Evolutionary conservation across 2,797 vertebrate species (phyloP).

Genomic region (Enteromius radiatus): DNA sequence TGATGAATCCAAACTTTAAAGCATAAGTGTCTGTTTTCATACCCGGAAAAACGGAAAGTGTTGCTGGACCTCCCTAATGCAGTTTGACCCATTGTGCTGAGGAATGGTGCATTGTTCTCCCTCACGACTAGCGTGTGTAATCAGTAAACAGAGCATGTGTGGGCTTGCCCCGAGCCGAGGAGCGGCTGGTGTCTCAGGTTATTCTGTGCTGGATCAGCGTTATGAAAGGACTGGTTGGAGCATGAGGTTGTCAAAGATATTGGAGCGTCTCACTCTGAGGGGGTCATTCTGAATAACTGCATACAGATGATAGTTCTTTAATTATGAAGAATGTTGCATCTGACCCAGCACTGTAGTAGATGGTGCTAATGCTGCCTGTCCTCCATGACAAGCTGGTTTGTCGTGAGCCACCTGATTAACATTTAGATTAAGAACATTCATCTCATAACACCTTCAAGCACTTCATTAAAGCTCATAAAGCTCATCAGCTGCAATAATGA

Average conservation of each 20-base stretch:
- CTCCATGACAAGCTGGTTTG: constrained; percentile 9
- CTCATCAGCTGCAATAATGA: constrained; percentile 47
- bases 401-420: constrained; percentile 41
- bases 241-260: constrained; percentile 46
- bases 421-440: constrained; percentile 54
- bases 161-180: constrained; percentile 59
- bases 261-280: constrained; percentile 13
- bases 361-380: neutral
- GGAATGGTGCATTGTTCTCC: constrained; percentile 62
- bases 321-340: neutral
- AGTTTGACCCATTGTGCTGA: constrained; percentile 51
- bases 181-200: constrained; percentile 55
- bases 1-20: constrained; percentile 26
- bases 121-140: constrained; percentile 58
- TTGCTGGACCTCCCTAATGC: constrained; percentile 52
- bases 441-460: constrained; percentile 43
- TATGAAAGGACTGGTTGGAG: constrained; percentile 35
- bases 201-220: constrained; percentile 46
- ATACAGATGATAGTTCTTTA: neutral
- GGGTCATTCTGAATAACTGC: constrained; percentile 34
- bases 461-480: constrained; percentile 53
- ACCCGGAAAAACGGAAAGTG: constrained; percentile 39
- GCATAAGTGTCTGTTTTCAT: constrained; percentile 21
- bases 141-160: constrained; percentile 66
- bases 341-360: neutral